Conservation (phyloP, 2,888 invertebrate species). For the Poecilus cupreus region DNA sequence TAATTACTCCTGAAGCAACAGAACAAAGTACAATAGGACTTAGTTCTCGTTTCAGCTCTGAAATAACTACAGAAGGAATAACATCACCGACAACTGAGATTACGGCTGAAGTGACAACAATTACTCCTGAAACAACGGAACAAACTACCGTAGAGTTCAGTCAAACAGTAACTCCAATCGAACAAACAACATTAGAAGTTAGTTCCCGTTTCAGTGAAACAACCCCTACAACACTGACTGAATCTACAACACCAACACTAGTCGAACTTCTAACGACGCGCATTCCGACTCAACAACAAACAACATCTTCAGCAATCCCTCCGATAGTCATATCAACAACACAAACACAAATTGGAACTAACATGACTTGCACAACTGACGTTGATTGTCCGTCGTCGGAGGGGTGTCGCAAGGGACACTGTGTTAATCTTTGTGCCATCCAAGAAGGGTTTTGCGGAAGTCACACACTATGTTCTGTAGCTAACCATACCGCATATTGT, state of each 20-base stretch:
- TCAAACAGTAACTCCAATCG: conserved; percentile 5
- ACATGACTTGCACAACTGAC: conserved; percentile 77
- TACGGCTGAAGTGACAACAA: conserved; percentile 56
- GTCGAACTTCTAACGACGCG: background rate
- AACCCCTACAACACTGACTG: conserved; percentile 20
- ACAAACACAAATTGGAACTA: conserved; percentile 65
- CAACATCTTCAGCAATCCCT: conserved; percentile 14
- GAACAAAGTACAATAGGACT: conserved; percentile 22
- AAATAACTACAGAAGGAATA: background rate
- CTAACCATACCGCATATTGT: conserved; percentile 79
- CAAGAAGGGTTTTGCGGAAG: conserved; percentile 75
- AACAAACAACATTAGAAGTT: conserved; percentile 36
- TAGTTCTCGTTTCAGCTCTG: background rate
- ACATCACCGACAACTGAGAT: background rate
- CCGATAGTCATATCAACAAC: conserved; percentile 17
- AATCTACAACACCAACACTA: background rate
- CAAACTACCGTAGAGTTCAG: conserved; percentile 37
- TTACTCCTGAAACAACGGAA: background rate
- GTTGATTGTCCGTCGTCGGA: conserved; percentile 79
- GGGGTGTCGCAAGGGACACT: conserved; percentile 79
- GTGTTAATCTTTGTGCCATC: conserved; percentile 79
- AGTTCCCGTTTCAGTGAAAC: conserved; percentile 18
- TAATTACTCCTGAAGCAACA: conserved; percentile 39
- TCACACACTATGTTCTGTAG: conserved; percentile 78
- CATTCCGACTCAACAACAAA: background rate